Percentiles rank a stretch among this genome's conserved stretches.
These are phyloP conservation scores for Saturnia pavonia DNA, from an alignment of 2,888 invertebrate species.

Conservation along the genomic window DNA sequence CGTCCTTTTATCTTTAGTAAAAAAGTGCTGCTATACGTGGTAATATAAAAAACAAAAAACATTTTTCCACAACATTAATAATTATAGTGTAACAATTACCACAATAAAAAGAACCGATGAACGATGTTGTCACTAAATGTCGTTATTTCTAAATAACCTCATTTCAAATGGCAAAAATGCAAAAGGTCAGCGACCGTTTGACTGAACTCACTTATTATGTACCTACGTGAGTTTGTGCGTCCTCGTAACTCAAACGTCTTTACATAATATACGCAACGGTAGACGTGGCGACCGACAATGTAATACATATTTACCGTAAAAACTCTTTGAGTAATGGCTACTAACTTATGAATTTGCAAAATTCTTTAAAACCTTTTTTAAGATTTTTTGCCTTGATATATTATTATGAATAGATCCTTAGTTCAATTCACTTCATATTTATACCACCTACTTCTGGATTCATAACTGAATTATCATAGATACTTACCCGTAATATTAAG, in stretches of 20 bases:
- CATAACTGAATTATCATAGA: background rate
- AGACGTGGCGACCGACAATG: constrained; percentile 27
- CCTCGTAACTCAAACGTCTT: constrained; percentile 48
- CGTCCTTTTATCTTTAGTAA: background rate
- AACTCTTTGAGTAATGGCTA: constrained; percentile 17
- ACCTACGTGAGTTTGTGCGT: constrained; percentile 37
- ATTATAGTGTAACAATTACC: background rate
- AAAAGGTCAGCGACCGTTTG: constrained; percentile 58
- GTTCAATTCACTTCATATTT: background rate
- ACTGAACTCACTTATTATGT: constrained; percentile 29
- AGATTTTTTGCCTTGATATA: background rate
- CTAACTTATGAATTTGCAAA: background rate
- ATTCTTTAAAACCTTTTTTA: background rate
- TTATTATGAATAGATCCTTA: background rate
- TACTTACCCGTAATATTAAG: background rate
- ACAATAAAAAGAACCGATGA: background rate
- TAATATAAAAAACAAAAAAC: background rate
- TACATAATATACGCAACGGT: constrained; percentile 45
- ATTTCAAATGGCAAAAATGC: constrained; percentile 46
- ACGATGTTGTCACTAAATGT: constrained; percentile 12
- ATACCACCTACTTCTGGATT: background rate
- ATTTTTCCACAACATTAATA: background rate
- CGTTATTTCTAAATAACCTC: constrained; percentile 34
- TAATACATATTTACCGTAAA: constrained; percentile 29
- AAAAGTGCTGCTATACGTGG: background rate